Base-by-base conservation (phyloP, 1,140 invertebrate species). In the Druon quercuslanigerum region DNA sequence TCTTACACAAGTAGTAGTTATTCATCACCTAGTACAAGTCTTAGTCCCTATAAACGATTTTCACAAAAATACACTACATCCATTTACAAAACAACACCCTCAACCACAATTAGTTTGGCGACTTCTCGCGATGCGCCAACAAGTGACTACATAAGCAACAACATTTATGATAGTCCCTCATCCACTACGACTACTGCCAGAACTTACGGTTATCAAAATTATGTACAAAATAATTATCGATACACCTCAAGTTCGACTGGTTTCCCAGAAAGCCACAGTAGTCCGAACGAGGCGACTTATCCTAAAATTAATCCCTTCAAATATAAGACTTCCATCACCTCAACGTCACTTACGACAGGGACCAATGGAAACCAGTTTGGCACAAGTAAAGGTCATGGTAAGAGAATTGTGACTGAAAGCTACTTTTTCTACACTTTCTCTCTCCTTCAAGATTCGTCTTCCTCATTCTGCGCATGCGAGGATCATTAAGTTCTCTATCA, bases 231-330 rank as follows among this genome's bases (percentile, higher is more conserved):
- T 60, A 82, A 83, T 73, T 83, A 83, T 79, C 75, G 76, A 51
- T 75, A 46, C 40, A 46, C 40, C 40, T 46, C 76, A 70, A 84
- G 86, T 77, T 79, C 81, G 75, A 87, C 82, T 78, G 72, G 82
- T 70, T 73, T 81, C 50, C 77, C 83, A 66, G 88, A 86, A 84
- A 80, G 84, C 79, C 84, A 77, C 72, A 83, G 84, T 79, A 85
- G 80, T 81, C 85, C 86, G 20, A 88, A 89, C 74, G 86, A 89
- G 72, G 83, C 85, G 79, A 87, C 83, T 84, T 89, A 89, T 86
- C 84, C 85, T 50, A 90, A 87, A 88, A 83, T 87, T 79, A 89
- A 82, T 75, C 83, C 89, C 33, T 91, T 85, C 85, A 90, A 88
- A 76, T 88, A 86, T 89, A 88, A 88, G 80, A 86, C n/a, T 78